These are phyloP conservation scores for Helicoverpa assulta DNA, from an alignment of 2,888 invertebrate species.

Conservation along the genomic window DNA sequence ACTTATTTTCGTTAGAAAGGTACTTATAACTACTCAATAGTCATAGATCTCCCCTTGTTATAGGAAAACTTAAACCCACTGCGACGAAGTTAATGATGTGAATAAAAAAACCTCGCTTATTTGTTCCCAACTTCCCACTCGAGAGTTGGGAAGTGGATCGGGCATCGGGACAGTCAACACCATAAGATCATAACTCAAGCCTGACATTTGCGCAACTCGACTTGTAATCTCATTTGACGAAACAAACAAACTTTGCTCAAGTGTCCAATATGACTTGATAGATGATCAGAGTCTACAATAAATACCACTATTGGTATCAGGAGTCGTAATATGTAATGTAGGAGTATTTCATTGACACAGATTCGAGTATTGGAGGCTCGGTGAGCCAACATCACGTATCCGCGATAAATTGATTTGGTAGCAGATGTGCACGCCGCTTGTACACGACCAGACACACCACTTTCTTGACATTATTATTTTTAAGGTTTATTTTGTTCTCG, in stretches of 20 bases:
- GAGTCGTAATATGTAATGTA: conserved; percentile 58
- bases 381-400: conserved; percentile 74
- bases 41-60: conserved; percentile 41
- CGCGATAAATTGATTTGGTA: conserved; percentile 80
- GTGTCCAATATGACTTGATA: conserved; percentile 57
- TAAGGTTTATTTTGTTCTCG: conserved; percentile 56
- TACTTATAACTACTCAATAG: conserved; percentile 43
- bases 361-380: conserved; percentile 58
- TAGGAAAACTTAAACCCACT: conserved; percentile 54
- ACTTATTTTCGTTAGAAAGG: conserved; percentile 30
- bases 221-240: conserved; percentile 50
- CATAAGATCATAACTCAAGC: conserved; percentile 53
- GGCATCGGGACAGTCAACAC: conserved; percentile 45
- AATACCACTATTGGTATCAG: conserved; percentile 49
- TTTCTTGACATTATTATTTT: conserved; percentile 76
- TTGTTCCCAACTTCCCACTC: conserved; percentile 54
- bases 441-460: conserved; percentile 71
- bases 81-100: conserved; percentile 54
- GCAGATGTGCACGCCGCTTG: conserved; percentile 76
- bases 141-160: conserved; percentile 56
- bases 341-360: conserved; percentile 66
- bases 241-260: conserved; percentile 56
- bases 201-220: conserved; percentile 31
- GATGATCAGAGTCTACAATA: conserved; percentile 54
- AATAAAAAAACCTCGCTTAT: conserved; percentile 53